These are phyloP conservation scores for Otus scops DNA, from an alignment of 2,797 vertebrate species.

Conservation along the genomic window DNA sequence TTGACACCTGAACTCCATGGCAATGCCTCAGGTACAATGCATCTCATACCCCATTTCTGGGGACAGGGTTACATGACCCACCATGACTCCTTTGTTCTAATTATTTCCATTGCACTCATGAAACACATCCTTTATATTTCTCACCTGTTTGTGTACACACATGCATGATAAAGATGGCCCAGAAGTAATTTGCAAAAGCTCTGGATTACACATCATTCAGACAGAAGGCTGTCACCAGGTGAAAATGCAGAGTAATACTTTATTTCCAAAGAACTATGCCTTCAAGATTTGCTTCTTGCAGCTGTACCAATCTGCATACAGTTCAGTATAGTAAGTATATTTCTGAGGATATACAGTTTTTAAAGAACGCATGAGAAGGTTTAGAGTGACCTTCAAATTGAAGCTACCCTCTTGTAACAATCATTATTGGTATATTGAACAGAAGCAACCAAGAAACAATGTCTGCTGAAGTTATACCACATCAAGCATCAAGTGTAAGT, in stretches of 20 bases:
- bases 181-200: neutral
- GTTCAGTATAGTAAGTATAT: neutral
- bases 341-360: neutral
- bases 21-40: rapidly evolving
- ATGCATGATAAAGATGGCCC: neutral
- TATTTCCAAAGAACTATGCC: neutral
- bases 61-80: neutral
- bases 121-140: neutral
- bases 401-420: neutral
- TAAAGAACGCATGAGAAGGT: neutral
- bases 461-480: neutral
- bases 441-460: neutral
- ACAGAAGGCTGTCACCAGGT: neutral
- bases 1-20: neutral
- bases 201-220: neutral
- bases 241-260: neutral
- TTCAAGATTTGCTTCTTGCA: neutral
- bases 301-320: neutral
- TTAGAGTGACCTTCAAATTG: neutral
- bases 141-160: neutral
- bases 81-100: neutral
- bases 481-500: neutral
- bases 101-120: neutral
- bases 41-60: neutral
- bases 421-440: neutral